Evolutionary conservation across 2,113 vertebrate species (phyloP).

Genomic region (Vanacampus margaritifer): DNA sequence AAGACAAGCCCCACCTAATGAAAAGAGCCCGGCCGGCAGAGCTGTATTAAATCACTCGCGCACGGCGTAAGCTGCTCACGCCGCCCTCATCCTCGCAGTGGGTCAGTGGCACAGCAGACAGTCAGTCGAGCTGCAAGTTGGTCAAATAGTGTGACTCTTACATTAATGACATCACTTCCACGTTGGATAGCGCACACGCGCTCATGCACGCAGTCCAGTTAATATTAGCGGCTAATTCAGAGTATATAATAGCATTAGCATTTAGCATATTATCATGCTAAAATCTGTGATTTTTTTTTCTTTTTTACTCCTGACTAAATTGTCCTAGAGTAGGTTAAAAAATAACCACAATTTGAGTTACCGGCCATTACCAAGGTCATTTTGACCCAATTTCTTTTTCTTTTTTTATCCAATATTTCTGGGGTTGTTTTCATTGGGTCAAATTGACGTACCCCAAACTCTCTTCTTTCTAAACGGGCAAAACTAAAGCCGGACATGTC

Average conservation of each 20-base stretch:
- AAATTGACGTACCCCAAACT: no score
- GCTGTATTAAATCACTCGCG: slow-evolving; percentile 55
- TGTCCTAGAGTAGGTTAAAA: no score
- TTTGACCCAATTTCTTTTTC: no score
- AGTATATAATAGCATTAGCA: no score
- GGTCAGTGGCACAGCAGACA: slow-evolving; percentile 66
- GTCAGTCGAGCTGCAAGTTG: slow-evolving; percentile 22
- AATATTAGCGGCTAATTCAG: neutral
- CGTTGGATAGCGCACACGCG: neutral
- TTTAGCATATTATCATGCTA: no score
- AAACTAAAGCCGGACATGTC: neutral
- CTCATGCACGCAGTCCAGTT: neutral
- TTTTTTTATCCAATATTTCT: no score
- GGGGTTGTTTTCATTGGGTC: no score
- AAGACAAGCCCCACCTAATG: slow-evolving; percentile 63
- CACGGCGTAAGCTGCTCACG: slow-evolving; percentile 53
- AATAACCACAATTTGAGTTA: no score
- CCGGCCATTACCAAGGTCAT: no score
- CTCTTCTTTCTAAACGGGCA: neutral
- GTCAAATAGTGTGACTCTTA: slow-evolving; percentile 13
- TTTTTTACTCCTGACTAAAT: no score
- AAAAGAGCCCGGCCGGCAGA: slow-evolving; percentile 50
- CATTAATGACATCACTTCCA: slow-evolving; percentile 20
- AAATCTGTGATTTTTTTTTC: no score
- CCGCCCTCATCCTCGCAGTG: slow-evolving; percentile 46